Conservation (phyloP, 2,797 vertebrate species). For the Eutrigla gurnardus region DNA sequence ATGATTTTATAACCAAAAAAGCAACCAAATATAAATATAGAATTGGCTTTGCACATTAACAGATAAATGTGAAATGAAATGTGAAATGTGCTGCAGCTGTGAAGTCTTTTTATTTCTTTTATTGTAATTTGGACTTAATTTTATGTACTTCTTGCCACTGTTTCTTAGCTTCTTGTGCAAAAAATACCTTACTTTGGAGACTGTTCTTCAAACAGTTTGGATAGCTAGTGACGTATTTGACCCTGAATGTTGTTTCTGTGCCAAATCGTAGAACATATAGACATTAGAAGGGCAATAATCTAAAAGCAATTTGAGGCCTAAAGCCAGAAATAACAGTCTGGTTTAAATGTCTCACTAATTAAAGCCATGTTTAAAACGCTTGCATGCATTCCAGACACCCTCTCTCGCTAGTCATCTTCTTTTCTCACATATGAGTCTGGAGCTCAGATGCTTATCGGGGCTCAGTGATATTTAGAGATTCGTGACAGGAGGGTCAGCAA, state of each 20-base stretch:
- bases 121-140: background rate
- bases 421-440: conserved; percentile 53
- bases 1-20: too few relatives aligned
- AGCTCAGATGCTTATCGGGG: conserved; percentile 69
- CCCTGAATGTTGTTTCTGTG: conserved; percentile 51
- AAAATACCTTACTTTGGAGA: conserved; percentile 26
- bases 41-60: too few relatives aligned
- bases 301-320: conserved; percentile 60
- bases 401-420: conserved; percentile 40
- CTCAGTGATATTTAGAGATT: conserved; percentile 65
- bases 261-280: conserved; percentile 35
- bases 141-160: background rate
- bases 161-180: too few relatives aligned
- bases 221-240: conserved; percentile 37
- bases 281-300: conserved; percentile 54
- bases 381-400: conserved; percentile 43
- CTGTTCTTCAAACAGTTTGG: conserved; percentile 23
- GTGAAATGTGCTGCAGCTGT: background rate
- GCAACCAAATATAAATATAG: too few relatives aligned
- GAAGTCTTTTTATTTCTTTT: background rate
- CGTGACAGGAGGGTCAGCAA: conserved; percentile 60
- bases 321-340: conserved; percentile 62
- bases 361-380: conserved; percentile 62
- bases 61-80: too few relatives aligned
- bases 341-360: conserved; percentile 63